phyloP scores from a whole-genome alignment of 2,888 invertebrate species.

The Cheilosia pagana region DNA sequence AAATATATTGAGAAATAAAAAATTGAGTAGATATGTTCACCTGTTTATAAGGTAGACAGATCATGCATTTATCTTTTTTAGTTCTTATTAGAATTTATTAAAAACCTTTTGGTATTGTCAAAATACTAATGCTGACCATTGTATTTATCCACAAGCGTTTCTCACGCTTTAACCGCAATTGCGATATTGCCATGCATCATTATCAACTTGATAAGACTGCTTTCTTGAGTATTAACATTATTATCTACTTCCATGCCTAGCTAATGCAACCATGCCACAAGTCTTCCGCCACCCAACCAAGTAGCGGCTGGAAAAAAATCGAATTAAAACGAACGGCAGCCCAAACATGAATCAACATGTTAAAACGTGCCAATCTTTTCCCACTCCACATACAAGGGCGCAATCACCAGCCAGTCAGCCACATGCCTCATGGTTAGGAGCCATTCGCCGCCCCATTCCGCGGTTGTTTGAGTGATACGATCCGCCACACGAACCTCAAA shows the following conservation, averaged over 20 bases:
- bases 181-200: not conserved
- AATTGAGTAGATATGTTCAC: too few species aligned
- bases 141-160: too few species aligned
- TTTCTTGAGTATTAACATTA: not conserved
- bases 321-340: slow-evolving; percentile 7
- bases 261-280: not conserved
- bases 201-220: not conserved
- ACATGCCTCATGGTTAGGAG: slow-evolving; percentile 23
- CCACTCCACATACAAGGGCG: slow-evolving; percentile 28
- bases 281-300: slow-evolving; percentile 14
- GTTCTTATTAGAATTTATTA: too few species aligned
- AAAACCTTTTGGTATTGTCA: too few species aligned
- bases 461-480: slow-evolving; percentile 33
- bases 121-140: too few species aligned
- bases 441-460: slow-evolving; percentile 28
- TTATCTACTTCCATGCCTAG: not conserved
- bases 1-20: too few species aligned
- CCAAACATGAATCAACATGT: slow-evolving; percentile 29
- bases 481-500: slow-evolving; percentile 20
- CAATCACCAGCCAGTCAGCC: slow-evolving; percentile 14
- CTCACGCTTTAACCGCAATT: not conserved
- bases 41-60: too few species aligned
- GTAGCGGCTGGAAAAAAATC: not conserved
- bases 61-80: too few species aligned
- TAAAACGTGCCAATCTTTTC: slow-evolving; percentile 35